A percentile compares a stretch with the other conserved stretches of the same genome.
phyloP scores from a whole-genome alignment of 92 coral and sea anemone genomes.

The Meandrina meandrites region DNA sequence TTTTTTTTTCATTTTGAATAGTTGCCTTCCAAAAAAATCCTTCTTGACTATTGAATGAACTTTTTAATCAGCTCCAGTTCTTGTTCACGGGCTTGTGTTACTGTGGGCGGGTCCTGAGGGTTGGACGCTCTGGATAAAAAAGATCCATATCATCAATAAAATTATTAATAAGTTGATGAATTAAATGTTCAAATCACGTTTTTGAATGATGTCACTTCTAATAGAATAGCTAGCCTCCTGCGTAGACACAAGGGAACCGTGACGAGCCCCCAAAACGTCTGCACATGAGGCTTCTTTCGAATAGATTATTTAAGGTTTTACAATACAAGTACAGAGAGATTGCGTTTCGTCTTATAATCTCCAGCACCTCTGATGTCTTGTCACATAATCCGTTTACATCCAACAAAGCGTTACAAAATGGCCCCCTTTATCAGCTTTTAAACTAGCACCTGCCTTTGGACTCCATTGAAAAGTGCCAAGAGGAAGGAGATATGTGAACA shows the following conservation, averaged over 20 bases:
- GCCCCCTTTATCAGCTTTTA: no score
- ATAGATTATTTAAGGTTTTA: no score
- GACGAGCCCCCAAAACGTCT: no score
- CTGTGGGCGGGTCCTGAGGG: conserved; percentile 82
- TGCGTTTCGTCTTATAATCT: no score
- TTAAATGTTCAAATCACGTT: background rate
- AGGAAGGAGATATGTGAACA: no score
- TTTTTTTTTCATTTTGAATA: background rate
- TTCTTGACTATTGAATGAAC: conserved; percentile 25
- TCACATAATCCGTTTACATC: background rate
- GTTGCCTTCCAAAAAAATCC: background rate
- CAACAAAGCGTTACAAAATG: background rate
- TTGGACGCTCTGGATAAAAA: conserved; percentile 68
- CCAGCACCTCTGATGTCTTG: background rate
- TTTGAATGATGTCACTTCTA: no score
- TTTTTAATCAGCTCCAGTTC: conserved; percentile 79
- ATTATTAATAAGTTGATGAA: background rate
- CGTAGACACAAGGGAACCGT: no score
- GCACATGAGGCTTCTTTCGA: no score
- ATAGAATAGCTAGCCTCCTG: no score
- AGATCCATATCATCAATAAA: background rate
- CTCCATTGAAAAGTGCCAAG: no score
- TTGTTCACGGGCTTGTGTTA: conserved; percentile 70
- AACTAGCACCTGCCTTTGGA: no score
- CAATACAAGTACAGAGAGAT: no score